These are phyloP conservation scores for Frankliniella intonsa DNA, from an alignment of 2,888 invertebrate genomes.

Conservation along the genomic window DNA sequence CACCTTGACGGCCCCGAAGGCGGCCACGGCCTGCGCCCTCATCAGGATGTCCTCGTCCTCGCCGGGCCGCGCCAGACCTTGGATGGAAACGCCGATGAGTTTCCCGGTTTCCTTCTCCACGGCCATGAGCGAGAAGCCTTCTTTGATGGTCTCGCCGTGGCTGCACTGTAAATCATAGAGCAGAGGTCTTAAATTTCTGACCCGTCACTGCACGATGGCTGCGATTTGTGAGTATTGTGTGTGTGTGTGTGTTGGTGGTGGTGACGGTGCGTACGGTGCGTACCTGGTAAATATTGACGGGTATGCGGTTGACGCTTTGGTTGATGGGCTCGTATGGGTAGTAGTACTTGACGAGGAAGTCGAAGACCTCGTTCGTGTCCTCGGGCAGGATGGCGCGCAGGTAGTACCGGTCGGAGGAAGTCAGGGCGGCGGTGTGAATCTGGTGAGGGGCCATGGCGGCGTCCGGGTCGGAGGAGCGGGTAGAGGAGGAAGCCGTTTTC, in stretches of 20 bases:
- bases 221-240: neutral
- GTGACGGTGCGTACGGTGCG: no score
- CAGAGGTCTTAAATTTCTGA: neutral
- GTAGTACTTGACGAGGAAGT: neutral
- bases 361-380: neutral
- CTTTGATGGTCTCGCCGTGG: neutral
- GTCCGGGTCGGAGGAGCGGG: neutral
- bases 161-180: neutral
- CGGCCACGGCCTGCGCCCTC: neutral
- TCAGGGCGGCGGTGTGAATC: neutral
- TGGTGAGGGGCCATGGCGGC: neutral
- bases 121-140: neutral
- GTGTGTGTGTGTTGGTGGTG: neutral
- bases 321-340: neutral
- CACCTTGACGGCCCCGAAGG: neutral
- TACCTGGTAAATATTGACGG: neutral
- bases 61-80: neutral
- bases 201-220: neutral
- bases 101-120: neutral
- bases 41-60: neutral
- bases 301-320: neutral
- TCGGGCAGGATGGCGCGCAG: neutral
- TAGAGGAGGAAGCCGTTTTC: neutral
- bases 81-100: constrained; percentile 1
- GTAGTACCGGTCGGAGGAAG: neutral